Base-by-base conservation (phyloP, 2,113 vertebrate species). In the Thunnus maccoyii region DNA sequence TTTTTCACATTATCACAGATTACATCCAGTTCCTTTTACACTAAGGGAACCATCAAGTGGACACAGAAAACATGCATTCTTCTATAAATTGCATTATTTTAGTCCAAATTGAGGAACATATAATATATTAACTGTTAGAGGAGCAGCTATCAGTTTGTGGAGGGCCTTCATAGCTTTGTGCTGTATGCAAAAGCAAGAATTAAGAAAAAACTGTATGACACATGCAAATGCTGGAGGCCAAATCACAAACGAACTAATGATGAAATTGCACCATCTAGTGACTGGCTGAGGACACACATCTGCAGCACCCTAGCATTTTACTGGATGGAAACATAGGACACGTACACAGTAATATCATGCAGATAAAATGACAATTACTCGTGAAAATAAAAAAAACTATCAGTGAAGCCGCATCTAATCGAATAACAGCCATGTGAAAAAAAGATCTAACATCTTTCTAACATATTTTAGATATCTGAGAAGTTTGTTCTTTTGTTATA, bases 231-330 rank as follows among this genome's bases (percentile, higher is more conserved):
- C 27, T 30, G 36, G 7, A 8, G 36, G 36, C 1, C 15, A n/a
- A 41, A 25, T 2, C 9, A 22, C 14, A 51, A n/a, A 36, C 18
- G 1, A 22, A 27, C 36, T 3, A 13, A 62, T 56, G 54, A 65
- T 56, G 22, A 8, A 73, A 67, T 54, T 57, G 71, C 86, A 4
- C 84, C 90, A 90, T 80, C 90, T 91, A 85, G 84, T 75, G 90
- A 16, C 44, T 16, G 51, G 72, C 12, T n/a, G 22, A 2, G 27
- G 54, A 48, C 27, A n/a, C 15, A 22, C 22, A 12, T 1, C 2
- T 1, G 10, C 60, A 66, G 12, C 57, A 11, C 22, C 2, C n/a
- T 1, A 5, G 16, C 2, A 13, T 27, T 32, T 56, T 3, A 27
- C 17, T 7, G 5, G 16, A 55, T 8, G 68, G 3, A 15, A 3